Conservation (phyloP, 2,888 invertebrate species). For the Andrena flavipes region DNA sequence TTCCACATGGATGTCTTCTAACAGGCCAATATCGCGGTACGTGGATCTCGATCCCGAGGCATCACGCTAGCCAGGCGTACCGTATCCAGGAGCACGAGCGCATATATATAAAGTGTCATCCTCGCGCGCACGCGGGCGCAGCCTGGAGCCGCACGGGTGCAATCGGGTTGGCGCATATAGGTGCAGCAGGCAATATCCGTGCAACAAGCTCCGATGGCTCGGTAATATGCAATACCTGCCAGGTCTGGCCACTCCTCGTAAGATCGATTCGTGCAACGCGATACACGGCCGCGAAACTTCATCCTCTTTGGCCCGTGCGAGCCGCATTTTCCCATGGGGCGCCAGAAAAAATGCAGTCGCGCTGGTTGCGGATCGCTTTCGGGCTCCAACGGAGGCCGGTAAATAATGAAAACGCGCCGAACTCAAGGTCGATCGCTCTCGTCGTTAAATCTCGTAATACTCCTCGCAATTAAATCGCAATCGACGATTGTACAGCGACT, state of each 20-base stretch:
- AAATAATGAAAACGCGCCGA: slow-evolving; percentile 16
- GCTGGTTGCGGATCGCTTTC: slow-evolving; percentile 25
- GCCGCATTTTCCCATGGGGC: slow-evolving; percentile 41
- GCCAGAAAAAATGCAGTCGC: slow-evolving; percentile 15
- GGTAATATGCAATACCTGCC: slow-evolving; percentile 60
- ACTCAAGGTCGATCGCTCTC: background rate
- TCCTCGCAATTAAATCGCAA: background rate
- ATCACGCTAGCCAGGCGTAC: slow-evolving; percentile 32
- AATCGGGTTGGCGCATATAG: slow-evolving; percentile 3
- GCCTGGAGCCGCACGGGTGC: background rate
- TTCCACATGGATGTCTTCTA: slow-evolving; percentile 7
- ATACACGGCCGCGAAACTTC: slow-evolving; percentile 63
- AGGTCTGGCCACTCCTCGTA: slow-evolving; percentile 15
- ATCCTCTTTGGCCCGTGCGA: slow-evolving; percentile 57
- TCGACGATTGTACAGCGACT: no score
- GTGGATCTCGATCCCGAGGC: slow-evolving; percentile 27
- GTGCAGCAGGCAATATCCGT: slow-evolving; percentile 58
- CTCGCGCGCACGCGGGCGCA: background rate
- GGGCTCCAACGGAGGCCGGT: background rate
- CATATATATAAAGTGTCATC: slow-evolving; percentile 6
- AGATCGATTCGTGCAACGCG: slow-evolving; percentile 64
- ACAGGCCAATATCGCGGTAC: slow-evolving; percentile 40
- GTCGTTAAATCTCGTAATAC: background rate
- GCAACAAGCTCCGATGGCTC: slow-evolving; percentile 60
- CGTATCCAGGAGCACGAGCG: slow-evolving; percentile 21